Evolutionary conservation across 2,113 vertebrate genomes (phyloP).

Genomic region (Capricornis sumatraensis): DNA sequence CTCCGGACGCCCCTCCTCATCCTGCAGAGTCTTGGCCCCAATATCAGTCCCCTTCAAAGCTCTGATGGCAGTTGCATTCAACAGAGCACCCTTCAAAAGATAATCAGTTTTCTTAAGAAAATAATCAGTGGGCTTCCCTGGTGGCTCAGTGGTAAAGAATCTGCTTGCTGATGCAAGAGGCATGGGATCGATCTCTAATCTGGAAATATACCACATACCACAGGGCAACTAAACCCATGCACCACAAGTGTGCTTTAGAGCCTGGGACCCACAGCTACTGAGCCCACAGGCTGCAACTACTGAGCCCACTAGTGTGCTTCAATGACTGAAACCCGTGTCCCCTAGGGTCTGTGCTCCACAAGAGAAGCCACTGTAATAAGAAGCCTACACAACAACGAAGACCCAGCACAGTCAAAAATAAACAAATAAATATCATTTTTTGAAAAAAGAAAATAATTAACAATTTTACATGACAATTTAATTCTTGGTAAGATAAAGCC

Average conservation of each 20-base stretch:
- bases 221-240: not conserved
- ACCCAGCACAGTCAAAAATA: not conserved
- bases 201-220: not conserved
- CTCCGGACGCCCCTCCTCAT: too few species aligned
- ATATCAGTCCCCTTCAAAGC: not conserved
- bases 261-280: not conserved
- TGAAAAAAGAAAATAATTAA: not conserved
- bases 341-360: not conserved
- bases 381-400: not conserved
- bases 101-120: not conserved
- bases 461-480: not conserved
- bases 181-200: not conserved
- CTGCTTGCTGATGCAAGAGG: accelerated
- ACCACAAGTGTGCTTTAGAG: not conserved
- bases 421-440: not conserved
- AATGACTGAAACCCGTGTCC: accelerated
- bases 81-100: not conserved
- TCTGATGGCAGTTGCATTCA: accelerated
- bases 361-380: not conserved
- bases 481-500: not conserved
- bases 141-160: not conserved
- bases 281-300: not conserved
- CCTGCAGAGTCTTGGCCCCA: not conserved
- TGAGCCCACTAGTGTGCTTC: not conserved
- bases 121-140: not conserved